A percentile compares a stretch with the other conserved stretches of the same genome.
phyloP scores from a whole-genome alignment of 2,888 invertebrate genomes.

The Drosophila robusta region DNA sequence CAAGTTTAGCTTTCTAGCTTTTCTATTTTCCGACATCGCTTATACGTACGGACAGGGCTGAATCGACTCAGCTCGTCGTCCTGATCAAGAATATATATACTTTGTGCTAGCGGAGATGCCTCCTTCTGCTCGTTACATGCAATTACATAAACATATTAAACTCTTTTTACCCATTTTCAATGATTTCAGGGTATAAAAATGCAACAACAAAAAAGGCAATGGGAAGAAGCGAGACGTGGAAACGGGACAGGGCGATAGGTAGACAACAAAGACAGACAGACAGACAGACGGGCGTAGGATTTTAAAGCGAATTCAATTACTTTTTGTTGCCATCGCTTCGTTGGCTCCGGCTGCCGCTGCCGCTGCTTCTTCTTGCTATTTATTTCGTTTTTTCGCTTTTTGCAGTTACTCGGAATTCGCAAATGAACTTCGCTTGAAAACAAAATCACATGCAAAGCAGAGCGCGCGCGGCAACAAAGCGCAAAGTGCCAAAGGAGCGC shows the following conservation, averaged over 20 bases:
- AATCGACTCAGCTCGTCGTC: neutral
- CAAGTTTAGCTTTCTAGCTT: too few relatives aligned
- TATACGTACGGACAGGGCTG: too few relatives aligned
- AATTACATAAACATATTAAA: too few relatives aligned
- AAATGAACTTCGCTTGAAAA: constrained; percentile 82
- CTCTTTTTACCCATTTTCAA: too few relatives aligned
- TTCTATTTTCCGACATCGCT: too few relatives aligned
- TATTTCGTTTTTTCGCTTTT: constrained; percentile 45
- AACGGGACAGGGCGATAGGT: constrained; percentile 3
- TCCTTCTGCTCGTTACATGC: too few relatives aligned
- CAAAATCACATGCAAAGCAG: constrained; percentile 78
- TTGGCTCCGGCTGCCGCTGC: constrained; percentile 1
- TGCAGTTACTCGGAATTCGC: constrained; percentile 78
- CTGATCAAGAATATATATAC: too few relatives aligned
- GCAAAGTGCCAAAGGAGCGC: constrained; percentile 63
- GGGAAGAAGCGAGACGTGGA: constrained; percentile 18
- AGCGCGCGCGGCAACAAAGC: constrained; percentile 54
- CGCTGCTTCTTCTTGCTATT: constrained; percentile 18
- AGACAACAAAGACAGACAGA: constrained; percentile 26
- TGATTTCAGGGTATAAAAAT: too few relatives aligned
- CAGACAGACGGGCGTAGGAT: constrained; percentile 55
- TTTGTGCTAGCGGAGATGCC: too few relatives aligned
- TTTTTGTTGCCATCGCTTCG: constrained; percentile 66
- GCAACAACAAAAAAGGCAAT: constrained; percentile 25
- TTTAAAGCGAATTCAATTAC: constrained; percentile 80